These are phyloP conservation scores for Charaxes varanes DNA, from an alignment of 1,140 invertebrate genomes.

Conservation along the genomic window DNA sequence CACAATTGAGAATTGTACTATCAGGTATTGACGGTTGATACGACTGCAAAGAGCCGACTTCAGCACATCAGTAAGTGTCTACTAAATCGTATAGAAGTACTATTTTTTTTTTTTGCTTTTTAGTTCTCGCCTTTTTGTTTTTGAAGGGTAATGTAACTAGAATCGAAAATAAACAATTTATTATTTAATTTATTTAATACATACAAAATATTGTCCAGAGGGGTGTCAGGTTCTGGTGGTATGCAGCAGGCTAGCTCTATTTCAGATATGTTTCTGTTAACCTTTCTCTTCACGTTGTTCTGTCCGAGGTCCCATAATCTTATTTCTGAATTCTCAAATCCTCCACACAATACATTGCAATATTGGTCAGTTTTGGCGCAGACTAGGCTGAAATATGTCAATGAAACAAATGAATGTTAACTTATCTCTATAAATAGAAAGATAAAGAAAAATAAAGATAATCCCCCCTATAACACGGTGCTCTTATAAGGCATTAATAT, in stretches of 20 bases:
- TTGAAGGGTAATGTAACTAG: too few species aligned
- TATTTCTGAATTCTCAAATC: constrained; percentile 77
- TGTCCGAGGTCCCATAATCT: constrained; percentile 78
- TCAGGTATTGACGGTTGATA: too few species aligned
- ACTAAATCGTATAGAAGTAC: too few species aligned
- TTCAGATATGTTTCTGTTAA: constrained; percentile 67
- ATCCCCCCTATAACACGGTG: too few species aligned
- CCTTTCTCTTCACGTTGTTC: constrained; percentile 66
- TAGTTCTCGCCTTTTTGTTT: too few species aligned
- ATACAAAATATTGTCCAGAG: constrained; percentile 54
- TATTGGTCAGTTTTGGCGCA: constrained; percentile 74
- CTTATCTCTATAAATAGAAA: constrained; percentile 7
- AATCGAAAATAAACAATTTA: too few species aligned
- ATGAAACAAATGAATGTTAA: constrained; percentile 9
- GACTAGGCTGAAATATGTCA: constrained; percentile 68
- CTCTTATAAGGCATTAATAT: too few species aligned
- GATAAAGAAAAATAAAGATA: background rate
- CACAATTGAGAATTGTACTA: too few species aligned
- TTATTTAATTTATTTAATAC: too few species aligned
- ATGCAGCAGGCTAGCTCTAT: constrained; percentile 60
- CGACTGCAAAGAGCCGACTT: too few species aligned
- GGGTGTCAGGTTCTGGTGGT: constrained; percentile 38
- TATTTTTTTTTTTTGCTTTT: too few species aligned
- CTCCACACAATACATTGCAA: constrained; percentile 76
- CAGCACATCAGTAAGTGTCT: too few species aligned